Evolutionary conservation across 2,797 vertebrate genomes (phyloP).

Genomic region (Sebastes oblongus): DNA sequence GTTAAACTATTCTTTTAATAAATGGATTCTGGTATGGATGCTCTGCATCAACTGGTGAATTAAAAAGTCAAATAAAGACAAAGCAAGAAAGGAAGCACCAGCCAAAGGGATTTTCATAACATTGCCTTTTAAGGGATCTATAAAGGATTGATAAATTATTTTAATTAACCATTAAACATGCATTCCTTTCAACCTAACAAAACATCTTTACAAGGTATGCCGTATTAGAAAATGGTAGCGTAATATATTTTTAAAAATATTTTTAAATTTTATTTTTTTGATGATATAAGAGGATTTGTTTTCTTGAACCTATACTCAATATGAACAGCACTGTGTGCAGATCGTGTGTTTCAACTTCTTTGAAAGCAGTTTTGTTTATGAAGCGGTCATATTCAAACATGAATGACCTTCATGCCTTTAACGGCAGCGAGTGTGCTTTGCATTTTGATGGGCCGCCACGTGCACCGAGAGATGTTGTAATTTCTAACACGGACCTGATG

Average conservation of each 20-base stretch:
- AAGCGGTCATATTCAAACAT: slow-evolving; percentile 5
- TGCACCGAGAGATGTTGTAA: background rate
- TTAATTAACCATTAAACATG: background rate
- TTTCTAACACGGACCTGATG: background rate
- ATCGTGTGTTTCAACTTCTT: background rate
- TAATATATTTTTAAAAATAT: background rate
- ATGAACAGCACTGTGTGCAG: background rate
- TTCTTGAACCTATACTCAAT: background rate
- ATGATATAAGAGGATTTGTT: background rate
- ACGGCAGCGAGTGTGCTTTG: background rate
- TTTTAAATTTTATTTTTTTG: background rate
- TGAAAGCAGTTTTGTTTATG: background rate
- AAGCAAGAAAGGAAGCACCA: too few species aligned
- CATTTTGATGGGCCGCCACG: slow-evolving; percentile 26
- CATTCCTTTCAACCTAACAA: background rate
- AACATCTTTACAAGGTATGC: background rate
- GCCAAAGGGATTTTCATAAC: background rate
- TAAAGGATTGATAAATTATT: background rate
- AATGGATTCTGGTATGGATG: background rate
- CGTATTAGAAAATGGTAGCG: background rate
- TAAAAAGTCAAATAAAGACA: background rate
- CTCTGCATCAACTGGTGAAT: background rate
- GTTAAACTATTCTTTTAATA: background rate
- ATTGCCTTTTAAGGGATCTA: background rate
- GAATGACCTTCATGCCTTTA: slow-evolving; percentile 26